These are phyloP conservation scores for Campylomormyrus tamandua DNA, from an alignment of 2,113 vertebrate genomes.

Conservation along the genomic window DNA sequence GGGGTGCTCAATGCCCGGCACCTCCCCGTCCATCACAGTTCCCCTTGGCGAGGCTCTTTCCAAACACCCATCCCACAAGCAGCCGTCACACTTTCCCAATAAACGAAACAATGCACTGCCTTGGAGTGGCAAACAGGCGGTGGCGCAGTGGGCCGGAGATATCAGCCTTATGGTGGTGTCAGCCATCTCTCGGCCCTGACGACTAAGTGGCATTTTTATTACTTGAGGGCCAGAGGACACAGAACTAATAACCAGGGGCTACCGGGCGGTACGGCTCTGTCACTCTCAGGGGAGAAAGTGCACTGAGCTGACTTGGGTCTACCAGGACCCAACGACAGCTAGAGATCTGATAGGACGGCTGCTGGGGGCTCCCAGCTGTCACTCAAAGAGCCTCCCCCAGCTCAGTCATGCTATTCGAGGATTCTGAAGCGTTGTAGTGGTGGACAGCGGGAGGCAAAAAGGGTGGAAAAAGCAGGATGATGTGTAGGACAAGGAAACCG, in stretches of 20 bases:
- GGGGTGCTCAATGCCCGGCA: neutral
- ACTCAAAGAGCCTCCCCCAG: neutral
- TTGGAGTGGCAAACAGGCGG: neutral
- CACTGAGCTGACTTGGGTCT: neutral
- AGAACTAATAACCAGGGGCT: neutral
- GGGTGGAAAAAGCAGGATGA: neutral
- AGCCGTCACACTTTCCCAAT: neutral
- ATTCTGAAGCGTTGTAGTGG: neutral
- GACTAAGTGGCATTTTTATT: constrained; percentile 8
- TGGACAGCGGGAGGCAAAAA: neutral
- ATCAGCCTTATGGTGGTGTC: neutral
- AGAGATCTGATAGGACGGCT: neutral
- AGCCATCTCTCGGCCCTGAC: neutral
- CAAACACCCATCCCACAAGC: neutral
- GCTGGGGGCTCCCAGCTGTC: neutral
- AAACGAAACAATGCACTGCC: neutral
- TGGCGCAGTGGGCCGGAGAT: neutral
- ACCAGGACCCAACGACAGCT: neutral
- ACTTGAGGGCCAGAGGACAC: neutral
- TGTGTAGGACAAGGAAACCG: neutral
- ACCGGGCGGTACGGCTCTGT: neutral
- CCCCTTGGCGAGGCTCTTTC: neutral
- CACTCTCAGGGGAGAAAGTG: neutral
- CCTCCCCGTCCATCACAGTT: neutral
- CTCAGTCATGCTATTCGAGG: neutral